Base-by-base conservation (phyloP, 92 coral and sea anemone genomes). In the Nematostella vectensis region DNA sequence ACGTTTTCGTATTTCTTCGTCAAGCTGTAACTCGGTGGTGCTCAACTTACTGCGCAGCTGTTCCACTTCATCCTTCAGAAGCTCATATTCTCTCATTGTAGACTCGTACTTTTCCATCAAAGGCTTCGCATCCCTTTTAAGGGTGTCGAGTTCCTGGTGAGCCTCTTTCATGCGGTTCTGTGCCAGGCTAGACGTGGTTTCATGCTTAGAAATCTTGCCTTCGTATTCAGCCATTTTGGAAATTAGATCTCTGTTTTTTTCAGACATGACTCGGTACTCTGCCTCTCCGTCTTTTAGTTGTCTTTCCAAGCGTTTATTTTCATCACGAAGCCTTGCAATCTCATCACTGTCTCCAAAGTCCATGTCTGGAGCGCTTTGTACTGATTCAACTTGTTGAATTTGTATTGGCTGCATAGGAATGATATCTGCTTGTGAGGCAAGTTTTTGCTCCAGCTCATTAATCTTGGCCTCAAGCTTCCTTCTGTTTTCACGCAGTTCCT, bases 271-370 rank as follows among this genome's bases (percentile, higher is more conserved):
- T 47, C 40, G 54, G 50, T 61, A 56, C n/a, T 79, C 76, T 45
- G 53, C 62, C 58, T 75, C 81, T 9, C 71, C 57, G 42, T 69
- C 72, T 47, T 31, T 62, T 15, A 85, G 39, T 31, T 69, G 62
- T 27, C 57, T 76, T 27, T 55, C 71, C 27, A 80, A 53, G 28
- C 63, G 72, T n/a, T 22, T 12, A 49, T 71, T 85, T 48, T 85
- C 88, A 19, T 67, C 83, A 47, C 78, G 70, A 8, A 84, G 87
- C 13, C 63, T 65, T 19, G 53, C 78, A 6, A 84, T 70, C 22
- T 77, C 80, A 25, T 74, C 87, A 28, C 80, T 49, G 57, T 84
- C 87, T 17, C 67, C 88, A 23, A 78, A 71, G 54, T 79, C 81
- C 52, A 85, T 70, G 52, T 78, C 82, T 0, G 88, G 88, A 26